These are phyloP conservation scores for Hypomecis atomaria DNA, from an alignment of 2,888 invertebrate species.

Conservation along the genomic window DNA sequence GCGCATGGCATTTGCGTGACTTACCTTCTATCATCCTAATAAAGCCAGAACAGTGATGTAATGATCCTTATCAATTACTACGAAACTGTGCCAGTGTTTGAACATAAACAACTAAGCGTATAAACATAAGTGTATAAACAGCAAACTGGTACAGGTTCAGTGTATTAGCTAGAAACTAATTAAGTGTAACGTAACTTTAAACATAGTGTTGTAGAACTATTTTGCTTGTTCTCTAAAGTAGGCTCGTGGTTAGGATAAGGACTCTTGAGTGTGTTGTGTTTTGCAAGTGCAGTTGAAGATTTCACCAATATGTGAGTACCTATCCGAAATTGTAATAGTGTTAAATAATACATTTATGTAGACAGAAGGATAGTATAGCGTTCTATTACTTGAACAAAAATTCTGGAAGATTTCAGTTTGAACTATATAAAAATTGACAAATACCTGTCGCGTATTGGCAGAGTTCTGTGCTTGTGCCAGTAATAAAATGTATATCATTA, in stretches of 20 bases:
- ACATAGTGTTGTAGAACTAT: conserved; percentile 20
- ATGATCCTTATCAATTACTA: conserved; percentile 58
- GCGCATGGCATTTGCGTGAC: conserved; percentile 67
- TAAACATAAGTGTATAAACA: conserved; percentile 7
- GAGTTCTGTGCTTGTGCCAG: too few species aligned
- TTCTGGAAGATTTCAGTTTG: not conserved
- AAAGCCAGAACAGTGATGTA: conserved; percentile 42
- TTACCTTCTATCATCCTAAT: conserved; percentile 53
- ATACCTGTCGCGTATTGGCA: too few species aligned
- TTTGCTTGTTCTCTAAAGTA: conserved; percentile 23
- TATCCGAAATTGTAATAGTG: not conserved
- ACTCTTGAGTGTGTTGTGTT: conserved; percentile 30
- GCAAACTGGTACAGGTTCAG: conserved; percentile 12
- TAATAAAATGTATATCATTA: too few species aligned
- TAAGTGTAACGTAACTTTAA: conserved; percentile 19
- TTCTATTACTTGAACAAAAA: not conserved
- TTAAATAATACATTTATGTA: not conserved
- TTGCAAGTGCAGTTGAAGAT: conserved; percentile 22
- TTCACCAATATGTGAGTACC: conserved; percentile 29
- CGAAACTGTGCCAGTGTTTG: conserved; percentile 19
- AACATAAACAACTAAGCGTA: not conserved
- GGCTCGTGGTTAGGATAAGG: conserved; percentile 31
- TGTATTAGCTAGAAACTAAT: conserved; percentile 20
- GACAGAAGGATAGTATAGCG: too few species aligned
- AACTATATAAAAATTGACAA: not conserved